Base-by-base conservation (phyloP, 2,113 vertebrate species). In the Percopsis transmontana region DNA sequence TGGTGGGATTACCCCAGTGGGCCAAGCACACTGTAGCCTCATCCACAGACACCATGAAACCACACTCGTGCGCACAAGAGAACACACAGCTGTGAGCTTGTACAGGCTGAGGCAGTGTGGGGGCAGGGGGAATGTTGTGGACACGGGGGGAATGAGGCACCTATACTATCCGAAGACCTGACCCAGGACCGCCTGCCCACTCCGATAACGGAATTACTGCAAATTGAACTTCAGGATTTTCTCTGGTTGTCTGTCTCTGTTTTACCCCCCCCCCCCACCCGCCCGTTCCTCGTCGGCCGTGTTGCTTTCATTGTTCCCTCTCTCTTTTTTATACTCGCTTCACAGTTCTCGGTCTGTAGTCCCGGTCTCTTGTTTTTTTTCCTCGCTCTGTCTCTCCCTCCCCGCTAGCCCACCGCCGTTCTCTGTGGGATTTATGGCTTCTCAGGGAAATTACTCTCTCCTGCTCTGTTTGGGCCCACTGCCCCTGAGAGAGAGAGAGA, bases 201-300 rank as follows among this genome's bases (percentile, higher is more conserved):
- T 68, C 81, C 89, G 91, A 91, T 91, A 91, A 91, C 87, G 88
- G 86, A 90, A 89, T 90, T 86, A 91, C 89, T 84, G 81, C 88
- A 88, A 90, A 91, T 88, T 86, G 87, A 91, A 92, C 83, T 85
- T 82, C 42, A 60, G 77, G 62, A 54, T 70, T 80, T 15, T 58
- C 72, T 80, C 64, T 77, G 56, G 66, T 61, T 54, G 40, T 23
- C 62, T 60, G 63, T 70, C 58, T 14, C 14, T 15, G 19, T 19
- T 53, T 58, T 16, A 21, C 44, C 48, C 50, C 20, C 27, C 55
- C 62, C 71, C 47, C 42, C 41, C 59, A 58, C 42, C 45, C 27
- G 54, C 24, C 63, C 58, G n/a, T n/a, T n/a, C n/a, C n/a, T n/a
- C n/a, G n/a, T n/a, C n/a, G n/a, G n/a, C n/a, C n/a, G n/a, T n/a